These are phyloP conservation scores for Crenuchus spilurus DNA, from an alignment of 2,797 vertebrate genomes.

Conservation along the genomic window DNA sequence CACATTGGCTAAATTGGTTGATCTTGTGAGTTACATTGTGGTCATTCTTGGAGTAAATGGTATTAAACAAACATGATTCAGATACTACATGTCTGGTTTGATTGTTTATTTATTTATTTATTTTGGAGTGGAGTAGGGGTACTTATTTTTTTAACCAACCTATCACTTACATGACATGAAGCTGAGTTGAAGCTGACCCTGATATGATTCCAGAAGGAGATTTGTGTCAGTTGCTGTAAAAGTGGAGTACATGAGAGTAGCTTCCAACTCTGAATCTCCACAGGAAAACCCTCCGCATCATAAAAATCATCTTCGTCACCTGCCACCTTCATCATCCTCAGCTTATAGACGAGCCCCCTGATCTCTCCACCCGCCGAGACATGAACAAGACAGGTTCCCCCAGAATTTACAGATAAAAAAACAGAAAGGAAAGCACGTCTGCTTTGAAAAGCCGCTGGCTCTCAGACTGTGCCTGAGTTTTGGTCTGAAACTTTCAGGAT, in stretches of 20 bases:
- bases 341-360: conserved; percentile 8
- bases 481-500: neutral
- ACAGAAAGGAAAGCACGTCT: neutral
- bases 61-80: too few species aligned
- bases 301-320: neutral
- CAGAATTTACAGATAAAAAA: neutral
- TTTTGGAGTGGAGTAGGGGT: too few species aligned
- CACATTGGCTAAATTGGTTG: too few species aligned
- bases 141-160: too few species aligned
- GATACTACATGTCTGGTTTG: too few species aligned
- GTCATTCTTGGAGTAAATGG: too few species aligned
- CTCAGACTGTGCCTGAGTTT: neutral
- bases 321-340: conserved; percentile 1
- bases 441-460: neutral
- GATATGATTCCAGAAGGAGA: neutral
- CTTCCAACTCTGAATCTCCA: neutral
- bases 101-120: too few species aligned
- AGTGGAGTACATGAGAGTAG: neutral
- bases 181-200: neutral
- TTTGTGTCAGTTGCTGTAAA: neutral
- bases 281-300: neutral
- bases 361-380: neutral
- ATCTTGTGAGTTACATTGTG: too few species aligned
- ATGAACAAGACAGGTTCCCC: neutral
- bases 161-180: neutral